These are phyloP conservation scores for Hippopotamyrus pictus DNA, from an alignment of 2,797 vertebrate genomes.

Conservation along the genomic window DNA sequence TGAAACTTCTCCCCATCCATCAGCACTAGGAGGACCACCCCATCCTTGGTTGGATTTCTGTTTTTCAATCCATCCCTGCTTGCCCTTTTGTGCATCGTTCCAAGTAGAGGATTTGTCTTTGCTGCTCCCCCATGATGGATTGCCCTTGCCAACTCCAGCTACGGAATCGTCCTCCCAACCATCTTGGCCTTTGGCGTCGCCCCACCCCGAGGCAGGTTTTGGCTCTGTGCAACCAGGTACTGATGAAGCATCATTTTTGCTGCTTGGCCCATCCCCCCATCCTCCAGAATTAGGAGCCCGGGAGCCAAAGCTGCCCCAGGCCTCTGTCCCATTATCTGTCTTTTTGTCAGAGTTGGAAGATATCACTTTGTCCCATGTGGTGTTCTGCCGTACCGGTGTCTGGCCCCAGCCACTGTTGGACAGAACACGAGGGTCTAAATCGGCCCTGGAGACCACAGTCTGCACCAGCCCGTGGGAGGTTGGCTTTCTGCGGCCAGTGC, in stretches of 20 bases:
- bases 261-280: slow-evolving; percentile 62
- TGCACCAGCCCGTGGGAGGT: slow-evolving; percentile 71
- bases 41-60: slow-evolving; percentile 39
- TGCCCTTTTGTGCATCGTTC: slow-evolving; percentile 79
- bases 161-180: slow-evolving; percentile 80
- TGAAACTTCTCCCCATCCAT: slow-evolving; percentile 62
- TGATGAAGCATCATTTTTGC: slow-evolving; percentile 63
- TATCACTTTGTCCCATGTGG: slow-evolving; percentile 85
- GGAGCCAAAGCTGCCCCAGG: slow-evolving; percentile 73
- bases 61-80: slow-evolving; percentile 54
- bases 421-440: slow-evolving; percentile 92
- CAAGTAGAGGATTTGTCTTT: slow-evolving; percentile 80
- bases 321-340: slow-evolving; percentile 79
- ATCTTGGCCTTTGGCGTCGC: slow-evolving; percentile 82
- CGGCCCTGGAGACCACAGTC: slow-evolving; percentile 77
- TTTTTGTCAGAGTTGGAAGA: slow-evolving; percentile 71
- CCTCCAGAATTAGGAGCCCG: slow-evolving; percentile 71
- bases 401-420: slow-evolving; percentile 98
- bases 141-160: slow-evolving; percentile 69
- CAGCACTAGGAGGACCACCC: slow-evolving; percentile 52
- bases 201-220: slow-evolving; percentile 79
- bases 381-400: slow-evolving; percentile 95
- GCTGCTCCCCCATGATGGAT: slow-evolving; percentile 79
- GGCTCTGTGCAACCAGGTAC: slow-evolving; percentile 73
- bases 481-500: slow-evolving; percentile 58